Evolutionary conservation across 2,888 invertebrate species (phyloP), one percentile per base, ranked within the genome.

Genomic region (Agrotis segetum): DNA sequence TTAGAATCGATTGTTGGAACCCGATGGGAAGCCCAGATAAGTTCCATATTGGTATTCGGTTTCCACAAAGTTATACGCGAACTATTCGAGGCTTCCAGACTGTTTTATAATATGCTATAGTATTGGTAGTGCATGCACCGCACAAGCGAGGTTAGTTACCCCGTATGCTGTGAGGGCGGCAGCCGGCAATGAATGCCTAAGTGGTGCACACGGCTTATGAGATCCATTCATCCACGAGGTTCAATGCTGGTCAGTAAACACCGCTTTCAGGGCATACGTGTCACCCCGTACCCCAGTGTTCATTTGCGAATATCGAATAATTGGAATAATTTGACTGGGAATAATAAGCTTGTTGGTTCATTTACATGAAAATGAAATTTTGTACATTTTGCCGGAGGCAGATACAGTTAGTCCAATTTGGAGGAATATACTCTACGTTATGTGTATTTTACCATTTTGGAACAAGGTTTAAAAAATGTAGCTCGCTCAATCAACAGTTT

Each of bases 271-370:
- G 76, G 82, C 88, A 89, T 89, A 89, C 90, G 91, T 92, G 92
- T 94, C 92, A 95, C 94, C 94, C 89, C 91, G 90, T 95, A 92
- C 90, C 95, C 95, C 79, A 94, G 88, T 94, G 92, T 85, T 85
- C 69, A 80, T 74, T 76, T 74, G 49, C 63, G 65, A 63, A 67
- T 63, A 79, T 76, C 65, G 69, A 74, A 68, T 76, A 65, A 81
- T 79, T 74, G 68, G 62, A 59, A 67, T 67, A 46, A 63, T 77
- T 60, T 64, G 29, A 68, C 49, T 47, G 55, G 21, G 16, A 50
- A 53, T 69, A 66, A 56, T 67, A 66, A 59, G 61, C 63, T 14
- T 59, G n/a, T 16, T 24, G 2, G 56, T 68, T 62, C 34, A 59
- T 79, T 65, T 62, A 70, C 40, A 70, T 59, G 68, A 59, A 61